Evolutionary conservation across 2,113 vertebrate genomes (phyloP), one percentile per base, ranked within the genome.

Genomic region (Noturus placidus): DNA sequence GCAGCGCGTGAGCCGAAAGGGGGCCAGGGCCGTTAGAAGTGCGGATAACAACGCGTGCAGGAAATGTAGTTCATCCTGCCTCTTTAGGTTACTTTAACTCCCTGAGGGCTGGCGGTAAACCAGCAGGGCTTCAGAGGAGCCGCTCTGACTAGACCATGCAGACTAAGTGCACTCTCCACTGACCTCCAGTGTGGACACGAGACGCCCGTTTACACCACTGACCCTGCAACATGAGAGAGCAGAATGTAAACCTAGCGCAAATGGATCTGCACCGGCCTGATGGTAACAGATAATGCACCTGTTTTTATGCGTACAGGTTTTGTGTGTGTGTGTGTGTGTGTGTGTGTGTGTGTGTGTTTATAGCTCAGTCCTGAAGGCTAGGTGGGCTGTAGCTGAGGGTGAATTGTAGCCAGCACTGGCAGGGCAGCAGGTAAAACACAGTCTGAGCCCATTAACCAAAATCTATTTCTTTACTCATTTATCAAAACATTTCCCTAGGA

Each of bases 21-120:
- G 89, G 87, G 76, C 67, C 65, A 27, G 83, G 52, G 70, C 54
- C 84, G 56, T 92, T 91, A 91, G 89, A 92, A 91, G 88, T 91
- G 65, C 33, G 84, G 78, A 90, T 85, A 87, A 92, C 83, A 86
- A 90, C 89, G 90, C 74, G 61, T 80, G 57, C 81, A 85, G 86
- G 90, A 89, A 90, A 90, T 90, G 78, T 88, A 89, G 89, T 85
- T 87, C 89, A 89, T 87, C 82, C 78, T 85, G 88, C 82, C 70
- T 87, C 69, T 89, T 57, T 82, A 87, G 81, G 83, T 50, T 82
- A 77, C 65, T 78, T 81, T 80, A 78, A 82, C 67, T 78, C 78
- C 79, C 84, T 27, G 14, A 8, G 13, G 56, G 35, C 85, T 54
- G 84, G 80, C 65, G 63, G 56, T 52, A 46, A 76, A 80, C 52